Evolutionary conservation across 2,797 vertebrate genomes (phyloP), one percentile per base, ranked within the genome.

Genomic region (Aphelocoma californica): DNA sequence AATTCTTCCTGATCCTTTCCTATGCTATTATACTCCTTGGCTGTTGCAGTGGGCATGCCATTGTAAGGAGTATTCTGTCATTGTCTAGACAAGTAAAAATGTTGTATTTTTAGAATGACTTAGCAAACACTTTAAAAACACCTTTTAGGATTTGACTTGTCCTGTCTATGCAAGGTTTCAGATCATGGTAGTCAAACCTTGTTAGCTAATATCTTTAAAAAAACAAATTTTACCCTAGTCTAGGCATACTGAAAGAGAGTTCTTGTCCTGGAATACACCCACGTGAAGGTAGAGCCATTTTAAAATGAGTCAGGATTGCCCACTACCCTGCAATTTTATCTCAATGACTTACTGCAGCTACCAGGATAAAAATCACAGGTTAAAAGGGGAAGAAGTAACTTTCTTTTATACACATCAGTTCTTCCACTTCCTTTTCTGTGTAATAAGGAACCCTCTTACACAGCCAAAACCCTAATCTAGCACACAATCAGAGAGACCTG

Each of bases 391-490:
- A 95, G 80, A 91, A 81, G 42, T 86, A 88, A 81, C 38, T 92
- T 91, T 86, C 18, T 54, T 91, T 95, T 82, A 86, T 29, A 69
- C 78, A 94, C 81, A 94, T 84, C 83, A 82, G 45, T 96, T 90
- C 91, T 86, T 92, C 86, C 60, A 95, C 94, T 97, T 96, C 95
- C 91, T 89, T 94, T 61, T 94, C 28, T 73, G 25, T 79, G 24
- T 79, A 79, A 78, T 78, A 74, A 90, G 80, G 74, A 96, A 73
- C 45, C 7, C 25, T 91, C 45, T 85, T 79, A 82, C 75, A 50
- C 73, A 80, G 56, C 42, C 71, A 34, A 51, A 90, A 82, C 0
- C 47, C 51, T 45, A 18, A 62, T 44, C 65, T 79, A 54, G 40
- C 73, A 31, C 53, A 58, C 10, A 15, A 38, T 36, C 18, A 18